A percentile compares a stretch with the other conserved stretches of the same genome.
phyloP scores from a whole-genome alignment of 1,140 invertebrate genomes.

The Diachasmimorpha longicaudata region DNA sequence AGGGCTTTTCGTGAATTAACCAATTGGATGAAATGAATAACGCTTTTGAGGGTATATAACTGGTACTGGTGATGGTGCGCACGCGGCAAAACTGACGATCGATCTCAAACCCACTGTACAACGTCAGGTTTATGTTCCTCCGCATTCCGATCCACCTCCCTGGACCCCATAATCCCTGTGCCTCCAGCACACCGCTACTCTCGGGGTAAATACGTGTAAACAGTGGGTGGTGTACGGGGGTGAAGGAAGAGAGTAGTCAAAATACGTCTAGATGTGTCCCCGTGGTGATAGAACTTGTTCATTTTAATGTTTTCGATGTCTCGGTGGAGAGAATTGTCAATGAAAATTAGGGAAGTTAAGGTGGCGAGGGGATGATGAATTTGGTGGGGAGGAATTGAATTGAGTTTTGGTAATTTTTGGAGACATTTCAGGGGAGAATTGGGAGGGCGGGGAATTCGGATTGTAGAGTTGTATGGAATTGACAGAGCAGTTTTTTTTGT shows the following conservation, averaged over 20 bases:
- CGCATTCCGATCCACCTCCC: conserved; percentile 19
- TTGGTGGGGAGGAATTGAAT: too few species aligned
- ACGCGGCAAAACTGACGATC: conserved; percentile 18
- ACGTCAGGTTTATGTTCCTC: conserved; percentile 24
- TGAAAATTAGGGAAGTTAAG: too few species aligned
- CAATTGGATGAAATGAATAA: conserved; percentile 10
- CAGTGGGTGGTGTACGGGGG: neutral
- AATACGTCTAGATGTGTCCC: neutral
- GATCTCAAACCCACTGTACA: conserved; percentile 14
- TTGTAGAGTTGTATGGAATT: too few species aligned
- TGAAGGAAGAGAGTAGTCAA: conserved; percentile 15
- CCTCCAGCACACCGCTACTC: neutral
- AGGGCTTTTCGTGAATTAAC: conserved; percentile 8
- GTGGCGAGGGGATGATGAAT: too few species aligned
- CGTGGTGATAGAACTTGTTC: too few species aligned
- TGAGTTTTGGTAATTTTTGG: too few species aligned
- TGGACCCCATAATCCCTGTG: conserved; percentile 1
- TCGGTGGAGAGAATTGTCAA: too few species aligned
- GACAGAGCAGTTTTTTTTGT: too few species aligned
- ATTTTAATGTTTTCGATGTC: too few species aligned
- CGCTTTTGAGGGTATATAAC: neutral
- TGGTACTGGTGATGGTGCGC: conserved; percentile 3
- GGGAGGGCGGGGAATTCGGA: too few species aligned
- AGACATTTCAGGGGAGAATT: too few species aligned
- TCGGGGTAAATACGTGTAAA: neutral